Conservation (phyloP, 53 echinoderm and acorn worm genomes). For the Hippasteria phrygiana region DNA sequence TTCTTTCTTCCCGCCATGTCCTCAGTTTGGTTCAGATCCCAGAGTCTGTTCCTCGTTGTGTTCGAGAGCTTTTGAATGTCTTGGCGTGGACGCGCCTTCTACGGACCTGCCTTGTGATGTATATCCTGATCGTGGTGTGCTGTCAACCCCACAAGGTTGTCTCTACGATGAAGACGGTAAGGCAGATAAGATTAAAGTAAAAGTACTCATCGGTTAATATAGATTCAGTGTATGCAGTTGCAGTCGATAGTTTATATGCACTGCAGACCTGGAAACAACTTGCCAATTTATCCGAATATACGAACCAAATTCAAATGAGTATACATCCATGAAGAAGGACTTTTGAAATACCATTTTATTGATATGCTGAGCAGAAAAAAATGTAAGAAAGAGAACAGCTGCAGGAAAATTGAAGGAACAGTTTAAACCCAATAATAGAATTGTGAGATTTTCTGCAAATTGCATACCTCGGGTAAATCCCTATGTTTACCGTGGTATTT, state of each 20-base stretch:
- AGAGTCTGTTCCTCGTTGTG: conserved; percentile 14
- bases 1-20: not conserved
- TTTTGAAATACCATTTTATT: too few species aligned
- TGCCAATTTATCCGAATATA: too few species aligned
- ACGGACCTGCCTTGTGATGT: not conserved
- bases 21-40: not conserved
- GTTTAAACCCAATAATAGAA: not conserved
- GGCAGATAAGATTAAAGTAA: not conserved
- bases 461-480: too few species aligned
- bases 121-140: not conserved
- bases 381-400: too few species aligned
- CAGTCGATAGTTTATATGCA: too few species aligned
- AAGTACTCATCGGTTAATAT: too few species aligned
- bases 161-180: not conserved
- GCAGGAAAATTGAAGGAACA: too few species aligned
- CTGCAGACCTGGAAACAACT: too few species aligned
- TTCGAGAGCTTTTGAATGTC: not conserved
- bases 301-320: too few species aligned
- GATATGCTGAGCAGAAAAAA: too few species aligned
- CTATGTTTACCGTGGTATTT: not conserved
- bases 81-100: not conserved
- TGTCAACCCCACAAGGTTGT: not conserved
- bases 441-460: not conserved
- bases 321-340: too few species aligned
- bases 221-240: too few species aligned